phyloP scores from a whole-genome alignment of 2,797 vertebrate species.

The Ispidina picta region DNA sequence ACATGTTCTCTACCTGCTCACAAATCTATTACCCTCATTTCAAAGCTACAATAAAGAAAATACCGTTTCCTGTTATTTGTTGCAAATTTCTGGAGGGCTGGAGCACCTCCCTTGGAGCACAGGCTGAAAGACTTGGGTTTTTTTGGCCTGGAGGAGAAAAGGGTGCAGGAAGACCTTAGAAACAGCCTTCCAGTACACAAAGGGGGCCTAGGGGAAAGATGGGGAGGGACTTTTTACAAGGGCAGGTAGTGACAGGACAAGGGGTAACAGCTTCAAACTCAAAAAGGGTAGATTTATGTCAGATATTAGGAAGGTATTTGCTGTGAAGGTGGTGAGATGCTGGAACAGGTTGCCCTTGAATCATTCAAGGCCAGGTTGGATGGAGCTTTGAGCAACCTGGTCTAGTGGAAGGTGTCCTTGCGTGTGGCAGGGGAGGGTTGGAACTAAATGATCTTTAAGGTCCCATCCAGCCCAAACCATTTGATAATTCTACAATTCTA shows the following conservation, averaged over 20 bases:
- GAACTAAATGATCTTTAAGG: background rate
- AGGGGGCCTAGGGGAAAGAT: background rate
- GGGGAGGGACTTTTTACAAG: background rate
- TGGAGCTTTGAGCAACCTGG: no score
- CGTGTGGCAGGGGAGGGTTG: background rate
- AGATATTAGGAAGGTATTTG: no score
- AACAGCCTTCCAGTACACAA: background rate
- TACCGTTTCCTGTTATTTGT: fast-evolving
- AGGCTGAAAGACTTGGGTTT: background rate
- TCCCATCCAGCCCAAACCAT: background rate
- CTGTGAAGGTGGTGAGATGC: no score
- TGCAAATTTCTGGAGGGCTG: background rate
- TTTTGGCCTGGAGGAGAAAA: background rate
- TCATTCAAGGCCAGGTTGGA: no score
- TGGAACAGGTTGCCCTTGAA: no score
- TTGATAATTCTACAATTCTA: background rate
- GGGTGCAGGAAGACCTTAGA: background rate
- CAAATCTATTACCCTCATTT: background rate
- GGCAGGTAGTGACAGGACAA: no score
- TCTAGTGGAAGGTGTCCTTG: background rate
- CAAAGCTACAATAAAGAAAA: background rate
- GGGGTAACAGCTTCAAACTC: no score
- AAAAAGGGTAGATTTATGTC: no score
- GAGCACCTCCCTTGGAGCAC: background rate
- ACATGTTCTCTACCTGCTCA: background rate